phyloP scores from a whole-genome alignment of 2,797 vertebrate genomes.

The Anisognathus igniventris region DNA sequence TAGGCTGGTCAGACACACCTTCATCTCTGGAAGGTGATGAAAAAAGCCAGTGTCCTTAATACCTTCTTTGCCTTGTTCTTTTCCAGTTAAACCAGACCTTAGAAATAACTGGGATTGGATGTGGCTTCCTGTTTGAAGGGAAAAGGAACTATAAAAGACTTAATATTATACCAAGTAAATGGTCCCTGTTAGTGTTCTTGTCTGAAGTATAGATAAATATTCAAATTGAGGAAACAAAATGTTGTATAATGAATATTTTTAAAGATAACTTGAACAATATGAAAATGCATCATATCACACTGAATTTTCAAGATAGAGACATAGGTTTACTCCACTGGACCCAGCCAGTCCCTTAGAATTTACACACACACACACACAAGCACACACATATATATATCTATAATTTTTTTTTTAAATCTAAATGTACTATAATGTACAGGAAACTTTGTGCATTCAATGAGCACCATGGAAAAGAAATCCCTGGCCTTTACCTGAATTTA shows the following conservation, averaged over 20 bases:
- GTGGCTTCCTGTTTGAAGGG: neutral
- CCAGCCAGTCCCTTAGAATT: neutral
- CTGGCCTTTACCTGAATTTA: neutral
- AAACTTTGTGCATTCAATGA: neutral
- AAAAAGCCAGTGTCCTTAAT: neutral
- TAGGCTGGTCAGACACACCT: neutral
- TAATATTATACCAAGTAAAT: neutral
- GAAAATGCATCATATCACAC: neutral
- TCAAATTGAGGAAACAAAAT: neutral
- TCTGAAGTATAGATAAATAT: neutral
- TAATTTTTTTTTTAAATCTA: neutral
- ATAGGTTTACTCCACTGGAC: fast-evolving
- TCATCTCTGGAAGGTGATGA: neutral
- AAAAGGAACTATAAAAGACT: neutral
- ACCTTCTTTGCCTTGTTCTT: neutral
- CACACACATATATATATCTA: no score
- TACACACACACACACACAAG: neutral
- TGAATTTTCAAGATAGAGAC: neutral
- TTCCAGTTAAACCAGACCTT: neutral
- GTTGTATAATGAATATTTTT: neutral
- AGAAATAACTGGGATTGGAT: neutral
- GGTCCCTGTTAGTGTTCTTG: neutral
- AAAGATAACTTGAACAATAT: neutral
- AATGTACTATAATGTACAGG: neutral
- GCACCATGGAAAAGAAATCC: neutral